phyloP scores from a whole-genome alignment of 2,888 invertebrate genomes.

The Trichogramma evanescens region DNA sequence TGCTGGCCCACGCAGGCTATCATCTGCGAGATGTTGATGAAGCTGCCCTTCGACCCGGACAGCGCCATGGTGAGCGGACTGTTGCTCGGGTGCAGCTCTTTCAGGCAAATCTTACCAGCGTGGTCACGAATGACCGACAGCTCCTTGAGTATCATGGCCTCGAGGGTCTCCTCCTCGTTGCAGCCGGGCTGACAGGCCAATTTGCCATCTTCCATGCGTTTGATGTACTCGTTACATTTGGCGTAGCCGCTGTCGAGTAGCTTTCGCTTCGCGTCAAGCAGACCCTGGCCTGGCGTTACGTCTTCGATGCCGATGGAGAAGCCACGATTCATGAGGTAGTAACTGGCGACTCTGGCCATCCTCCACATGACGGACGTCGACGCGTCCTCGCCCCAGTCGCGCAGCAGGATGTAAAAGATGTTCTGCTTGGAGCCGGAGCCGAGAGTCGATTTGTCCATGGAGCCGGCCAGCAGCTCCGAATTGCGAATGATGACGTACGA shows the following conservation, averaged over 20 bases:
- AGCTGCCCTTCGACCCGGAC: no score
- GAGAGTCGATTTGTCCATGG: conserved; percentile 91
- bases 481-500: conserved; percentile 90
- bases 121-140: conserved; percentile 80
- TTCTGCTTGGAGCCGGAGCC: conserved; percentile 92
- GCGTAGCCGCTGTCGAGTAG: conserved; percentile 70
- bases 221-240: conserved; percentile 85
- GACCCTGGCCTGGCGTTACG: conserved; percentile 83
- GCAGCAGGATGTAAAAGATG: conserved; percentile 88
- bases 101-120: conserved; percentile 50
- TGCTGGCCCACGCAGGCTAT: no score
- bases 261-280: conserved; percentile 76
- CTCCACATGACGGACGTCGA: conserved; percentile 92
- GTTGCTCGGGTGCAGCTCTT: neutral
- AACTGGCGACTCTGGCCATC: conserved; percentile 77
- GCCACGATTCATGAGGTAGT: conserved; percentile 82
- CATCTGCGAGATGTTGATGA: no score
- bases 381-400: conserved; percentile 85
- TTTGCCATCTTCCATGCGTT: conserved; percentile 73
- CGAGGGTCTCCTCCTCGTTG: neutral
- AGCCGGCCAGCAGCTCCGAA: conserved; percentile 86
- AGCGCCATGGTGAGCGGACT: no score
- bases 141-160: neutral
- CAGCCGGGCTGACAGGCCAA: neutral
- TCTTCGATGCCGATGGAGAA: conserved; percentile 95